These are phyloP conservation scores for Yponomeuta malinellus DNA, from an alignment of 2,888 invertebrate genomes.

Conservation along the genomic window DNA sequence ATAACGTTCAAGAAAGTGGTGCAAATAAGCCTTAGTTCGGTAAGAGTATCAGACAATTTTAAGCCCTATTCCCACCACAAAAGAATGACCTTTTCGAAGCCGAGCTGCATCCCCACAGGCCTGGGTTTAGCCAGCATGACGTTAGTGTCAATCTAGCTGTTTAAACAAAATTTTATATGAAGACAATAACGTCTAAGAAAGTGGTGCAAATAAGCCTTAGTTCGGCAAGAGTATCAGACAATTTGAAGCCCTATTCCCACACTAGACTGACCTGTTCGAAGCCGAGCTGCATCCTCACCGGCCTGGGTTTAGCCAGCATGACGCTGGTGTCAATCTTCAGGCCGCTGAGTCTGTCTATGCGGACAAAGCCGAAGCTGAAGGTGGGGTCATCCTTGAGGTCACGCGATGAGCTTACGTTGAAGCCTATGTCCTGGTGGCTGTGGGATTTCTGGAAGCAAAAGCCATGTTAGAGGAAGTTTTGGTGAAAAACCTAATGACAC, in stretches of 20 bases:
- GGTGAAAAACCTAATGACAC: too few relatives aligned
- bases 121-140: too few relatives aligned
- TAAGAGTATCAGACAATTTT: neutral
- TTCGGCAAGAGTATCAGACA: neutral
- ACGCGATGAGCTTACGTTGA: conserved; percentile 81
- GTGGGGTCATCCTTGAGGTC: conserved; percentile 76
- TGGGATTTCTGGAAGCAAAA: conserved; percentile 75
- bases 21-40: too few relatives aligned
- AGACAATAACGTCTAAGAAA: too few relatives aligned
- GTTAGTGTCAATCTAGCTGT: too few relatives aligned
- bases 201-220: too few relatives aligned
- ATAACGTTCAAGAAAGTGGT: too few relatives aligned
- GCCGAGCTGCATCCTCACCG: conserved; percentile 80
- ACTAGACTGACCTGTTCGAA: conserved; percentile 51
- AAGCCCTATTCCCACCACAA: neutral
- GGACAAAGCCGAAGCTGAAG: conserved; percentile 77
- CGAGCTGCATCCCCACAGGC: too few relatives aligned
- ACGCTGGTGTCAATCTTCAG: conserved; percentile 78
- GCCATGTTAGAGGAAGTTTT: neutral
- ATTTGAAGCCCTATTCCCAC: neutral
- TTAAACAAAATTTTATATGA: too few relatives aligned
- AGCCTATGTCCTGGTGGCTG: conserved; percentile 82
- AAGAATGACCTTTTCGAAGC: conserved; percentile 36
- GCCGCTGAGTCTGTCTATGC: conserved; percentile 77
- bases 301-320: conserved; percentile 76